phyloP scores from a whole-genome alignment of 2,113 vertebrate species.

The Lontra canadensis region DNA sequence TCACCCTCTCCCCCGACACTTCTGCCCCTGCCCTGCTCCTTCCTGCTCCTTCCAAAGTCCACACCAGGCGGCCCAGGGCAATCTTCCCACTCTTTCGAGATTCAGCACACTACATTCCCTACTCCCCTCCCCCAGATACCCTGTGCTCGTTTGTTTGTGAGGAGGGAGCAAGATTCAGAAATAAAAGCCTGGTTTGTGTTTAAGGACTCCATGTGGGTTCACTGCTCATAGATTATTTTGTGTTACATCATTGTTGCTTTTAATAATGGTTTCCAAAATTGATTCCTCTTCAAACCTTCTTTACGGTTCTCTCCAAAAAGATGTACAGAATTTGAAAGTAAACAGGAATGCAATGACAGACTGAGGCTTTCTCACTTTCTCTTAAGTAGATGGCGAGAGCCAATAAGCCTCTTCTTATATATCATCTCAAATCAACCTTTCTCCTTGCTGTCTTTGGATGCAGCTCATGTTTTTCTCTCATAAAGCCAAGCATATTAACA shows the following conservation, averaged over 20 bases:
- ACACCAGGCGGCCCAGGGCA: no score
- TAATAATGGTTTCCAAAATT: not conserved
- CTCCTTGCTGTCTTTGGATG: not conserved
- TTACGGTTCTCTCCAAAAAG: not conserved
- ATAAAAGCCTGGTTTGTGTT: not conserved
- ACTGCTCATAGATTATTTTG: not conserved
- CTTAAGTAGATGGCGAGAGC: not conserved
- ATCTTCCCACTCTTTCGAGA: not conserved
- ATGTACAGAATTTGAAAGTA: not conserved
- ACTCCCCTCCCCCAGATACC: not conserved
- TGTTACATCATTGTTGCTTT: not conserved
- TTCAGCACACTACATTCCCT: not conserved
- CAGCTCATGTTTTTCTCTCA: not conserved
- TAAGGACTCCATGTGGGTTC: not conserved
- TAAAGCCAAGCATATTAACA: not conserved
- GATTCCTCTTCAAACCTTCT: not conserved
- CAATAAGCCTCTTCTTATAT: slow-evolving; percentile 28
- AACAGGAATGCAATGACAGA: not conserved
- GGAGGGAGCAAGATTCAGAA: not conserved
- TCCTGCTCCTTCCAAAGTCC: not conserved
- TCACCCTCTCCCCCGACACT: not conserved
- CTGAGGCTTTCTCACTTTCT: slow-evolving; percentile 26
- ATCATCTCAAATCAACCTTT: not conserved
- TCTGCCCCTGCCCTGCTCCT: not conserved
- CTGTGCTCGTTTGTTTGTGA: not conserved